Base-by-base conservation (phyloP, 2,888 invertebrate genomes). In the Esperia sulphurella region DNA sequence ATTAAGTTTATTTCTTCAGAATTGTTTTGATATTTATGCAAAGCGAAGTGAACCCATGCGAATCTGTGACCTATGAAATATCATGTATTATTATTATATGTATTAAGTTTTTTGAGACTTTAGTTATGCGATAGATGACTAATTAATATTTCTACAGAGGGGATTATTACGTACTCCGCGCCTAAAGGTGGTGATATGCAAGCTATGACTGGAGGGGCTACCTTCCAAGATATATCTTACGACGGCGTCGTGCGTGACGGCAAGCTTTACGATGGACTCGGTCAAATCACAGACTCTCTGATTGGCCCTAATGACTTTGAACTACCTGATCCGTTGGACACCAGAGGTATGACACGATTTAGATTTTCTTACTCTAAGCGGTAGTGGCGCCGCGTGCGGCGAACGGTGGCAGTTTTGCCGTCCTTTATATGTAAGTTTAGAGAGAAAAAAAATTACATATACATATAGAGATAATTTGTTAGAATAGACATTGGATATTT, bases 211-310 rank as follows among this genome's bases (percentile, higher is more conserved):
- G 94, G 95, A 57, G 92, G 92, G 10, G 90, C 91, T 14, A 93
- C 94, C 60, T 91, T 97, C 35, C 92, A 93, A 59, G 97, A 97
- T 72, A 90, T 93, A 52, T 94, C 95, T 42, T 97, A 96, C 76
- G 97, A 97, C 67, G 96, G 96, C 0, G 76, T 84, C 41, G 67
- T 90, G 29, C 90, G 90, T 38, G 91, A 90, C 1, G 87, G 87
- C 8, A 77, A 83, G 45, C 89, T 93, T 78, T 79, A 84, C 44
- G 92, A 93, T 39, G 97, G 97, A 3, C 90, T 97, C 8, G 97
- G 97, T 12, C 96, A 96, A 77, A 91, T 97, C 61, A 92, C 94
- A 6, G 96, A 96, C 75, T 95, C 95, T 0, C 82, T 93, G 41
- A 84, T 91, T 47, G 95, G 94, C 10, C 93, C 93, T 30, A 92